Evolutionary conservation across 2,888 invertebrate genomes (phyloP).

Genomic region (Drosophila dives): DNA sequence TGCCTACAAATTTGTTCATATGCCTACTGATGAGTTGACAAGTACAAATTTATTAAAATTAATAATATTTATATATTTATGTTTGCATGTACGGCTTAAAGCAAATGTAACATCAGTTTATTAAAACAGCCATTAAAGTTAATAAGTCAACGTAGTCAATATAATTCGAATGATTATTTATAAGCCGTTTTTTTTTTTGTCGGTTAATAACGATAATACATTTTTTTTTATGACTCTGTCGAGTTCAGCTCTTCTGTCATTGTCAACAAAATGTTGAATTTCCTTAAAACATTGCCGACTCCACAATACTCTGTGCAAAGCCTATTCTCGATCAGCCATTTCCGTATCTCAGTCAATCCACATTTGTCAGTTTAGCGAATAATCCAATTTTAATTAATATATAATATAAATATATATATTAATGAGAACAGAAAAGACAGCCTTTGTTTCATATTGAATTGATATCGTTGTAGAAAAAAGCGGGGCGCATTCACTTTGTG

Average conservation of each 20-base stretch:
- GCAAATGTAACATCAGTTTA: neutral
- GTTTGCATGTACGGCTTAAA: neutral
- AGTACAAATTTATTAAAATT: neutral
- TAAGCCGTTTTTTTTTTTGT: neutral
- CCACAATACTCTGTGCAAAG: neutral
- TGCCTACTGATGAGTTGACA: neutral
- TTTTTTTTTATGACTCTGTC: neutral
- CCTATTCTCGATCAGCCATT: neutral
- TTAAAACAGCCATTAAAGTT: neutral
- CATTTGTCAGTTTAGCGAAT: neutral
- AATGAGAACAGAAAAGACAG: neutral
- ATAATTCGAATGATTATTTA: slow-evolving; percentile 1
- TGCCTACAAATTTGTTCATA: neutral
- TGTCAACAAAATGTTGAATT: neutral
- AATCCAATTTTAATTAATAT: neutral
- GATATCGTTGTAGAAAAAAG: neutral
- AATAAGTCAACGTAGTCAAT: neutral
- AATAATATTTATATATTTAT: neutral
- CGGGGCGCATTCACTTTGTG: neutral
- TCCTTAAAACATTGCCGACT: neutral
- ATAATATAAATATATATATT: neutral
- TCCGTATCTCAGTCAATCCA: neutral
- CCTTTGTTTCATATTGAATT: neutral
- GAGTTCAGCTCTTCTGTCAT: neutral
- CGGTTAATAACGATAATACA: neutral